Evolutionary conservation across 2,888 invertebrate genomes (phyloP).

Genomic region (Trachelus troglodyta): DNA sequence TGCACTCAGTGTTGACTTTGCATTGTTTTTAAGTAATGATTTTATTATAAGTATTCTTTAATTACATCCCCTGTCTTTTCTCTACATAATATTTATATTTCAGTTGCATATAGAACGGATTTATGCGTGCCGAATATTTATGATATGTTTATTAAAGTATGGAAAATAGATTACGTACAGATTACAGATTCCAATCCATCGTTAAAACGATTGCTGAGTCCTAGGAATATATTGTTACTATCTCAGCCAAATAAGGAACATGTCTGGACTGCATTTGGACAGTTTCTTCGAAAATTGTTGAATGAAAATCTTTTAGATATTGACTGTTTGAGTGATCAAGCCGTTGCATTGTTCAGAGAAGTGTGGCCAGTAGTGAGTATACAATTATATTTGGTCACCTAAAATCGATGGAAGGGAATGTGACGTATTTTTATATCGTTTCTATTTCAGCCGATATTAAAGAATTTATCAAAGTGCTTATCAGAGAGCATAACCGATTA

Average conservation of each 20-base stretch:
- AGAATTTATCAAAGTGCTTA: constrained; percentile 55
- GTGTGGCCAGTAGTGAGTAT: constrained; percentile 73
- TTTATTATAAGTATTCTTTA: constrained; percentile 8
- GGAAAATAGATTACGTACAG: constrained; percentile 47
- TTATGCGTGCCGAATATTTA: constrained; percentile 47
- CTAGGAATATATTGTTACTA: constrained; percentile 56
- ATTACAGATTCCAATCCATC: constrained; percentile 40
- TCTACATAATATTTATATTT: constrained; percentile 25
- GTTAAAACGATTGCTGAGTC: constrained; percentile 51
- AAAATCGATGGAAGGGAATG: neutral
- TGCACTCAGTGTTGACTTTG: constrained; percentile 53
- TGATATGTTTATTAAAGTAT: constrained; percentile 50
- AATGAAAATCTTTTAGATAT: constrained; percentile 70
- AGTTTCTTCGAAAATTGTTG: constrained; percentile 66
- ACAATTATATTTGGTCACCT: neutral
- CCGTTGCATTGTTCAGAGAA: constrained; percentile 75
- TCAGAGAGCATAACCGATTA: constrained; percentile 49
- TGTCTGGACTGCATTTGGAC: constrained; percentile 49
- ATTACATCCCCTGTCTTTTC: neutral
- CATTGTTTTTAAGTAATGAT: constrained; percentile 55
- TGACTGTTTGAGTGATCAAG: constrained; percentile 74
- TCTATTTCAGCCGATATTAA: constrained; percentile 43
- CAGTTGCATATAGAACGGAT: constrained; percentile 50
- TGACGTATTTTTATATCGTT: neutral
- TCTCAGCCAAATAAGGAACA: constrained; percentile 37